A percentile compares a stretch with the other conserved stretches of the same genome.
Conservation (phyloP, 2,888 invertebrate species). For the Azorinus chamasolen region DNA sequence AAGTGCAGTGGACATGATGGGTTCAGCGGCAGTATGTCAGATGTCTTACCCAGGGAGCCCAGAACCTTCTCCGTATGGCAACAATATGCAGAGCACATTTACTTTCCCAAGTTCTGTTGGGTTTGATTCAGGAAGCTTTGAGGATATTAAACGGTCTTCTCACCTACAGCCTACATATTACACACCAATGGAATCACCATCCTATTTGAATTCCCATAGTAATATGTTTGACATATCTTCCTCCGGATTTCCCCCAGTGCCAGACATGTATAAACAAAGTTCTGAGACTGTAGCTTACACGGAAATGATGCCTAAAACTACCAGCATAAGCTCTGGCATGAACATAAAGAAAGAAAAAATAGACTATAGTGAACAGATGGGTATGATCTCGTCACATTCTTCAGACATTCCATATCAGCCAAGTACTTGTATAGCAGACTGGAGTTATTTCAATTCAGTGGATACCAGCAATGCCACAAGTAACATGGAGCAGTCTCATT, state of each 20-base stretch:
- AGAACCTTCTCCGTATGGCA: neutral
- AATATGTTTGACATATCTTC: conserved; percentile 8
- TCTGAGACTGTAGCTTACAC: conserved; percentile 43
- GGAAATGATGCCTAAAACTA: conserved; percentile 49
- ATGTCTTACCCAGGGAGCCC: neutral
- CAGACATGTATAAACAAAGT: conserved; percentile 41
- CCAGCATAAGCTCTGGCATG: conserved; percentile 21
- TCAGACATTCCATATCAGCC: conserved; percentile 48
- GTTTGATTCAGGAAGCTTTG: conserved; percentile 24
- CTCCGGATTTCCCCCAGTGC: neutral
- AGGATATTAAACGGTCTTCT: conserved; percentile 32
- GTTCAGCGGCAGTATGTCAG: neutral
- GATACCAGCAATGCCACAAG: neutral
- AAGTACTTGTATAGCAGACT: conserved; percentile 58
- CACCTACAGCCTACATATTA: conserved; percentile 11
- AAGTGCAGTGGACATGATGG: conserved; percentile 20
- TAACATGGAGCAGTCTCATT: conserved; percentile 5
- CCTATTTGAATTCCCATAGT: neutral
- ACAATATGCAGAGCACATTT: conserved; percentile 9
- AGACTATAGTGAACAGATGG: conserved; percentile 41
- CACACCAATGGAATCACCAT: conserved; percentile 25
- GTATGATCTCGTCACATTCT: conserved; percentile 21
- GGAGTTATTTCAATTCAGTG: conserved; percentile 50
- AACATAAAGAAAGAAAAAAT: conserved; percentile 55
- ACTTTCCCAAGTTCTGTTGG: conserved; percentile 9